Base-by-base conservation (phyloP, 1,140 invertebrate genomes). In the Lutraria rhynchaena region DNA sequence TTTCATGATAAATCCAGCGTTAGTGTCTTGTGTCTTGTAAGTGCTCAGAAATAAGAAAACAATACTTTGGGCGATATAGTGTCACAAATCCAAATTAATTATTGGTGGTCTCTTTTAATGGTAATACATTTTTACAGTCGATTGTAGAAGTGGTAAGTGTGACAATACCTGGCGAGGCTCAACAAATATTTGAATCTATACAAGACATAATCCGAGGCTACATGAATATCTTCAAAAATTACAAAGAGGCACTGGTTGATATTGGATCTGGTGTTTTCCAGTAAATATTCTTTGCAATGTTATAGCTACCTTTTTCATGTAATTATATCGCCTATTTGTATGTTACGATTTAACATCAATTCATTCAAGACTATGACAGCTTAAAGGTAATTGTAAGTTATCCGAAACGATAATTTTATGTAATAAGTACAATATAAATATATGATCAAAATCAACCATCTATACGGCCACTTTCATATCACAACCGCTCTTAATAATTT, bases 151-250 rank as follows among this genome's bases (percentile, higher is more conserved):
- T 31, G 1, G 29, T 61, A 7, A 60, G 11, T 3, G 49, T 76
- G 19, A 57, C 33, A 19, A 76, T 76, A 27, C 73, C 73, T 11
- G 57, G 63, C 44, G 24, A 55, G 1, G 73, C 73, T 33, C 22
- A 76, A 33, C 57, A 61, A 44, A 76, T 76, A 27, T 76, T 61
- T 49, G 55, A 76, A 63, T 41, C 73, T 5, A 41, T 61, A 24
- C 33, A 76, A 33, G 41, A 24, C 7, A 61, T 76, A 31, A 46
- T 76, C 7, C n/a, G 27, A n/a, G 73, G 51, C 3, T 61, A 61
- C 19, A 60, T 61, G 58, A 51, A 76, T 35, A 76, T 76, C 11
- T 76, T 61, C 33, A 76, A 63, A 29, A 58, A 76, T 41, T 41
- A 41, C 2, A 76, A 61, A 31, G 63, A 55, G 27, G 29, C 73